Evolutionary conservation across 2,888 invertebrate species (phyloP).

Genomic region (Agonopterix arenella): DNA sequence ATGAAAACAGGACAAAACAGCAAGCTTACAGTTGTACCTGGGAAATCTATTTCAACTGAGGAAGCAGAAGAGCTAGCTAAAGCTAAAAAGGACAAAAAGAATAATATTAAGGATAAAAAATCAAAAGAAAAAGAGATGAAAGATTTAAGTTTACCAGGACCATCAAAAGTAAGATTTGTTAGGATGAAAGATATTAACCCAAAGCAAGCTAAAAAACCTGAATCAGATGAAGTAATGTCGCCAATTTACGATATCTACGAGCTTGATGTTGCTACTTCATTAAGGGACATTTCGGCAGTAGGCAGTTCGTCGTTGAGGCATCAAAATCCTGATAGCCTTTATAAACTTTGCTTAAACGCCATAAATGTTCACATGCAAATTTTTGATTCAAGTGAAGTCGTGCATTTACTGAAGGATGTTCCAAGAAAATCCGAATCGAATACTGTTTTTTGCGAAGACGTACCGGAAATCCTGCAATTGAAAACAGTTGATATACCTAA

Average conservation of each 20-base stretch:
- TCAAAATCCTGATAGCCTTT: slow-evolving; percentile 3
- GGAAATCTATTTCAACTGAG: slow-evolving; percentile 12
- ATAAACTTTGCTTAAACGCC: slow-evolving; percentile 4
- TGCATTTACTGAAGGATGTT: slow-evolving; percentile 3
- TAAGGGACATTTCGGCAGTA: background rate
- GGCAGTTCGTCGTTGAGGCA: slow-evolving; percentile 1
- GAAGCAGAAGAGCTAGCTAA: slow-evolving; percentile 5
- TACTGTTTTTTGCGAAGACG: too few relatives aligned
- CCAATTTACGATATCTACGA: too few relatives aligned
- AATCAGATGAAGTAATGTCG: background rate
- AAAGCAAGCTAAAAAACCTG: background rate
- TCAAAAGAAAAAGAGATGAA: slow-evolving; percentile 6
- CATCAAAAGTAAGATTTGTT: slow-evolving; percentile 5
- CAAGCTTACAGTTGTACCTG: slow-evolving; percentile 9
- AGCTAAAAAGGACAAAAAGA: slow-evolving; percentile 5
- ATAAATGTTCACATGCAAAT: background rate
- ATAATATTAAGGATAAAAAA: slow-evolving; percentile 6
- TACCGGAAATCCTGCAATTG: too few relatives aligned
- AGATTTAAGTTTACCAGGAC: slow-evolving; percentile 9
- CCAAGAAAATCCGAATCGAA: too few relatives aligned
- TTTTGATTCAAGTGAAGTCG: slow-evolving; percentile 6
- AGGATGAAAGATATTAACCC: slow-evolving; percentile 3
- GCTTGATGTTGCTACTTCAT: background rate
- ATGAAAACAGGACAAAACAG: slow-evolving; percentile 7
- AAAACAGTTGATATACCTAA: too few relatives aligned